phyloP scores from a whole-genome alignment of 1,140 invertebrate species.

The Hermatobates lingyangjiaoensis region DNA sequence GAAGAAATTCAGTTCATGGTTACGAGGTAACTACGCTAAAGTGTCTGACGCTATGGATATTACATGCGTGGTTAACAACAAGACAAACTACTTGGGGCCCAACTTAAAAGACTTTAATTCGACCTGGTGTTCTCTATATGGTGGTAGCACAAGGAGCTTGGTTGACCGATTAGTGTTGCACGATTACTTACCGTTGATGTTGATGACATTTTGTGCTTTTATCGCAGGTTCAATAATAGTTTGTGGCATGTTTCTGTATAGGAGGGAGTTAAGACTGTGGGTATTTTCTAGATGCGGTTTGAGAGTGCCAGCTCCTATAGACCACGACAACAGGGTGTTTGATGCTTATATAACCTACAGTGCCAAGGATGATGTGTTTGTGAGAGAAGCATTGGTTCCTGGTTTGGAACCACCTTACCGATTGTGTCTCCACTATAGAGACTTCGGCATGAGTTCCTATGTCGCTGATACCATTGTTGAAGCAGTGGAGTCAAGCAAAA shows the following conservation, averaged over 20 bases:
- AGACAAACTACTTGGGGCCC: constrained; percentile 30
- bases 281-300: constrained; percentile 69
- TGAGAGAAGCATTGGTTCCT: constrained; percentile 63
- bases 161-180: constrained; percentile 55
- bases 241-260: constrained; percentile 57
- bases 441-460: constrained; percentile 63
- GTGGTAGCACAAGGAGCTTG: constrained; percentile 25
- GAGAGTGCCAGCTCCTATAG: constrained; percentile 52
- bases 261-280: constrained; percentile 67
- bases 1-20: constrained; percentile 53
- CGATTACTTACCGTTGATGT: constrained; percentile 53
- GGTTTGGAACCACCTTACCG: constrained; percentile 54
- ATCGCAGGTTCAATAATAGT: constrained; percentile 48
- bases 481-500: constrained; percentile 70
- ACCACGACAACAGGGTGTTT: constrained; percentile 64
- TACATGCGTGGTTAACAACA: constrained; percentile 19
- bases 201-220: constrained; percentile 52
- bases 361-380: constrained; percentile 73
- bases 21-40: constrained; percentile 48
- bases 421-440: constrained; percentile 68
- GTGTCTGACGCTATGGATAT: constrained; percentile 23
- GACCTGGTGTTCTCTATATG: constrained; percentile 37
- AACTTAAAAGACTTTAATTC: constrained; percentile 45
- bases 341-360: constrained; percentile 85
- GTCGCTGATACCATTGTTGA: constrained; percentile 76